Base-by-base conservation (phyloP, 2,888 invertebrate genomes). In the Allolobophora icterica region DNA sequence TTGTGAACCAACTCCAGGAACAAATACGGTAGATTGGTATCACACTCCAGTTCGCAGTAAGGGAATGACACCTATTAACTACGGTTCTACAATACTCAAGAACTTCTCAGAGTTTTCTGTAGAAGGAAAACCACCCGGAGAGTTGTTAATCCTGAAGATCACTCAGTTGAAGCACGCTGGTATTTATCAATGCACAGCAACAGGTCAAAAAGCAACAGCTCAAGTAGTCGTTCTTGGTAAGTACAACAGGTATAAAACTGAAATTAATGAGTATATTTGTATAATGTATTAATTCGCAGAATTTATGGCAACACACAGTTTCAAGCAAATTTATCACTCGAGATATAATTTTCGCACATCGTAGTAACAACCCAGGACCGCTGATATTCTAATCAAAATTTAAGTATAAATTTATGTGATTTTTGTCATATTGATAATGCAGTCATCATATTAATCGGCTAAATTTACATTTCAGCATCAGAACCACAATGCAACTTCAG, bases 21-120 rank as follows among this genome's bases (percentile, higher is more conserved):
- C 71, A 30, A n/a, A n/a, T 11, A n/a, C n/a, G n/a, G 71, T 71
- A 11, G 71, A 71, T n/a, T 71, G 71, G 71, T 71, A 71, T 71
- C 71, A 71, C 13, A n/a, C 71, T 8, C 71, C 71, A 71, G 71
- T 71, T n/a, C 71, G n/a, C 30, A 71, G n/a, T 71, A 71, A 71
- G 30, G 71, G 13, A n/a, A 11, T 52, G 11, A 52, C 24, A 52
- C 52, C 52, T 52, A 71, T 71, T 71, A 71, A 71, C 71, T 13
- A 71, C 30, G 71, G 71, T 71, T 71, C 71, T 11, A 71, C 30
- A n/a, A n/a, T 71, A 71, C 71, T 6, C 0, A n/a, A 71, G n/a
- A 71, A 71, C n/a, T 71, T 71, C 71, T 71, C 71, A 71, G 71
- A 71, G 11, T 71, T 71, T 71, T 71, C 71, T n/a, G 71, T n/a